A percentile compares a stretch with the other conserved stretches of the same genome.
Evolutionary conservation across 2,113 vertebrate genomes (phyloP).

Genomic region (Oxyura jamaicensis): DNA sequence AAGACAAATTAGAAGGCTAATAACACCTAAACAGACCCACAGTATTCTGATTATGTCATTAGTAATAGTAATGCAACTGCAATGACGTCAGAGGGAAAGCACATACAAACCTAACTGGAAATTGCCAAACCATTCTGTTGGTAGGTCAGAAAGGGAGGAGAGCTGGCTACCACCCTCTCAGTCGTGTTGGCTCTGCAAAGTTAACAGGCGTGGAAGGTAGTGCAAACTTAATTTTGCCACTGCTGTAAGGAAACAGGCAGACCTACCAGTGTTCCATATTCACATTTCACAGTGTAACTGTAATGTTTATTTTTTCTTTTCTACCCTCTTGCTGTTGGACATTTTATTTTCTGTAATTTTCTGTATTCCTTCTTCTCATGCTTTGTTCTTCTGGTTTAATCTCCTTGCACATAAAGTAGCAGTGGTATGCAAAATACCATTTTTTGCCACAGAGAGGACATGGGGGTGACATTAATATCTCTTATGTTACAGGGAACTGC

Average conservation of each 20-base stretch:
- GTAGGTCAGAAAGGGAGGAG: neutral
- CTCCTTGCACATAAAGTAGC: neutral
- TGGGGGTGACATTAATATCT: neutral
- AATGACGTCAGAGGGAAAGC: neutral
- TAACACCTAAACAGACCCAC: neutral
- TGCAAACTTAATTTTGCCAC: neutral
- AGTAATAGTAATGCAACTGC: neutral
- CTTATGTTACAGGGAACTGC: neutral
- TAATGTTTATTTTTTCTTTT: neutral
- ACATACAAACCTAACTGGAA: neutral
- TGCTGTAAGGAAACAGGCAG: neutral
- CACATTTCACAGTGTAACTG: neutral
- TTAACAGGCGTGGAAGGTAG: neutral
- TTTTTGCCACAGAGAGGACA: neutral
- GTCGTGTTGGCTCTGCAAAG: neutral
- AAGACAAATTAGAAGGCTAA: neutral
- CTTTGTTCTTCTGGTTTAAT: neutral
- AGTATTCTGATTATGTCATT: neutral
- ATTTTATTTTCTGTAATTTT: neutral
- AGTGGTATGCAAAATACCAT: neutral
- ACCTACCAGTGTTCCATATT: neutral
- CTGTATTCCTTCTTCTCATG: neutral
- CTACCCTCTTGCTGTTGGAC: neutral
- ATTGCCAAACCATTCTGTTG: neutral
- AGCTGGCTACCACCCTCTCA: fast-evolving